Conservation (phyloP, 2,888 invertebrate species). For the Agriopis leucophaearia region DNA sequence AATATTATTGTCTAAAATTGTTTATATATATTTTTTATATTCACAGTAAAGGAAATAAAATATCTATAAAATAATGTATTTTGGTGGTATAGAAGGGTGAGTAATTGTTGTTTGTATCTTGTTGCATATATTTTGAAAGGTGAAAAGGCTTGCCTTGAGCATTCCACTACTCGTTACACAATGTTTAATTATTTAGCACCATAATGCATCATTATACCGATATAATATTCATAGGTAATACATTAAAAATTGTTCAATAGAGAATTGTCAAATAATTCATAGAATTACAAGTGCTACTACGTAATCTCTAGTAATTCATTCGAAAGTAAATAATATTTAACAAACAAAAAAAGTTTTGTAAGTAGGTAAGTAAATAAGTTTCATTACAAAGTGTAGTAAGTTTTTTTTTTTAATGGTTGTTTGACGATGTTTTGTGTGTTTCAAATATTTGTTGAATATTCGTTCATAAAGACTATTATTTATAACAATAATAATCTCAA, state of each 20-base stretch:
- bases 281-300: too few relatives aligned
- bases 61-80: conserved; percentile 59
- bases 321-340: too few relatives aligned
- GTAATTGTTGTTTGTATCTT: conserved; percentile 44
- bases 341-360: too few relatives aligned
- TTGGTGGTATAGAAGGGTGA: conserved; percentile 81
- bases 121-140: conserved; percentile 64
- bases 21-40: background rate
- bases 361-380: too few relatives aligned
- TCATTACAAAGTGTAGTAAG: too few relatives aligned
- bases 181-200: conserved; percentile 42
- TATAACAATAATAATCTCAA: background rate
- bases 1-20: conserved; percentile 12
- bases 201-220: background rate
- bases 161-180: conserved; percentile 64
- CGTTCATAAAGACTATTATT: too few relatives aligned
- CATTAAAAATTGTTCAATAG: background rate
- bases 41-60: conserved; percentile 13
- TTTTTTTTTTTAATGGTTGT: too few relatives aligned
- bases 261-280: too few relatives aligned
- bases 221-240: background rate
- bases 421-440: too few relatives aligned
- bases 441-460: too few relatives aligned
- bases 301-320: too few relatives aligned
- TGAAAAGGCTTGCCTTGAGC: conserved; percentile 78